Evolutionary conservation across 1,140 invertebrate genomes (phyloP), one percentile per base, ranked within the genome.

Genomic region (Lutraria rhynchaena): DNA sequence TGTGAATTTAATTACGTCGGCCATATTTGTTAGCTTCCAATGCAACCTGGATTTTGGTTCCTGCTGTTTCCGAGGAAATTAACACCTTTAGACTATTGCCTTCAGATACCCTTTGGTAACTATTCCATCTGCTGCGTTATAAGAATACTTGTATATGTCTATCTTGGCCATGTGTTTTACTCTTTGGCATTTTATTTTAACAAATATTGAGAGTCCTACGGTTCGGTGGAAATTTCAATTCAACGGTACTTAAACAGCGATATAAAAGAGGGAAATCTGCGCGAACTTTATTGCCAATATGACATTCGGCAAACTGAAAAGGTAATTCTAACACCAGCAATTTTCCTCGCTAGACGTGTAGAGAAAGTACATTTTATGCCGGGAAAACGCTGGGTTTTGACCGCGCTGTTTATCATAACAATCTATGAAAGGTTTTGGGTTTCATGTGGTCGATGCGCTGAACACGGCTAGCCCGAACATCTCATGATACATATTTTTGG

Each of bases 291-390:
- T 80, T 55, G 57, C 76, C 35, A 35, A 31, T 63, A 53, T 74
- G 78, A 81, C 60, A 65, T 73, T 61, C 29, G 49, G 57, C 69
- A 41, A 74, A 81, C 78, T 73, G 75, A 57, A 67, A 67, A 65
- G 67, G 78, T 55, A 81, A 81, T 81, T 74, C 69, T 35, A 65
- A 51, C 46, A 63, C 57, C 44, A 53, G 46, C 55, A 81, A 81
- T 81, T 81, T 81, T 81, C 78, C 27, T 65, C 78, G 78, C 78
- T 65, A 81, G 67, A 61, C 58, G 46, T 65, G 41, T 65, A 61
- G 37, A 77, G 55, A 70, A 57, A 71, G 58, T 74, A 51, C 41
- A 58, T 67, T 67, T 67, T 67, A 67, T 67, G 63, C 63, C 63
- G 29, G 73, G 73, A 60, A 75, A 49, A 61, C 53, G 58, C 57